Conservation (phyloP, 1,140 invertebrate genomes). For the Procambarus virginalis region DNA sequence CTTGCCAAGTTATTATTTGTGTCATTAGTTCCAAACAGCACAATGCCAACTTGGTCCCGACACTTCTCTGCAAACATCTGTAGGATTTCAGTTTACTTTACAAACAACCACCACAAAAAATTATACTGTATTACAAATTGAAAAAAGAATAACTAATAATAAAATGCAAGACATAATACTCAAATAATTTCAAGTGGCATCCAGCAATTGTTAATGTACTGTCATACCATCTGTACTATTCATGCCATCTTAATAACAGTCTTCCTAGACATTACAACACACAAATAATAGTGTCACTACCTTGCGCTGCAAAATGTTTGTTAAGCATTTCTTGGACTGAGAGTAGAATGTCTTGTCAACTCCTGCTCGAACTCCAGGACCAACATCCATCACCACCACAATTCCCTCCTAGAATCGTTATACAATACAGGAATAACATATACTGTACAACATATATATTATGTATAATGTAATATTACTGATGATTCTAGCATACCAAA, state of each 20-base stretch:
- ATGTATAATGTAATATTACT: too few species aligned
- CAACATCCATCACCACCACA: constrained; percentile 67
- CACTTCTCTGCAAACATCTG: constrained; percentile 76
- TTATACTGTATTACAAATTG: neutral
- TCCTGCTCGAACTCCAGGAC: constrained; percentile 51
- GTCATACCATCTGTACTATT: neutral
- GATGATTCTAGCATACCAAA: too few species aligned
- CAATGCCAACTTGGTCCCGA: constrained; percentile 76
- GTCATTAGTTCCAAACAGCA: constrained; percentile 75
- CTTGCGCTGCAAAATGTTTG: constrained; percentile 77
- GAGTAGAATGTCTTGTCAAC: constrained; percentile 66
- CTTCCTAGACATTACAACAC: neutral
- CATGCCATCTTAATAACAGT: neutral
- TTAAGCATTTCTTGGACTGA: constrained; percentile 72
- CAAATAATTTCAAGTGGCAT: too few species aligned
- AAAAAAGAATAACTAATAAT: neutral
- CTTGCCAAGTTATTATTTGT: constrained; percentile 75
- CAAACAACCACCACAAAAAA: neutral
- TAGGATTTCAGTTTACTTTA: neutral
- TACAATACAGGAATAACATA: too few species aligned
- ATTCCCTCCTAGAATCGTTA: constrained; percentile 65
- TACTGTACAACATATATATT: too few species aligned
- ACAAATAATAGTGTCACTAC: constrained; percentile 70
- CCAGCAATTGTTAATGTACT: neutral
- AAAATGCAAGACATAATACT: neutral